Evolutionary conservation across 2,113 vertebrate species (phyloP), one percentile per base, ranked within the genome.

Genomic region (Tragelaphus strepsiceros): DNA sequence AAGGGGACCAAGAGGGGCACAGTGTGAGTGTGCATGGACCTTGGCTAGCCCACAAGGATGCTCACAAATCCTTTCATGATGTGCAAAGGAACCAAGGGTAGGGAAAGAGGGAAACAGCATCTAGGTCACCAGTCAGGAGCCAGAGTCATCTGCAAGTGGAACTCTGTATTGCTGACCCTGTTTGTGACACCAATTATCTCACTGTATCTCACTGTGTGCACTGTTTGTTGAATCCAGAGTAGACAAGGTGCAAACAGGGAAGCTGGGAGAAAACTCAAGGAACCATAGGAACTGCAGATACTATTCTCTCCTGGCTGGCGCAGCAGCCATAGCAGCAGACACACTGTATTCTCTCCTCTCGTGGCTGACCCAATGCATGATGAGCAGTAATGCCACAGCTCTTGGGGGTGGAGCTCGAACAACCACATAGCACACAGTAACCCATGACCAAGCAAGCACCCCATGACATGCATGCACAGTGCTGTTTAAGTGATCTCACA

Each of bases 331-430:
- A 74, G n/a, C 67, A 6, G 67, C 2, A 13, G 35, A 39, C 67
- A 2, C n/a, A 6, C 10, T 12, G 64, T 11, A 13, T 39, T 24
- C 67, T 39, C 21, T 12, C 21, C 35, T 74, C n/a, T 74, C 1
- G 1, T 22, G 67, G 35, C 67, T 74, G 67, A 39, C n/a, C n/a
- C 35, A 39, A 1, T 2, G 21, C 35, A 6, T 39, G 10, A 6
- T 6, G 67, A 39, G n/a, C 19, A 39, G 67, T 13, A 39, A 74
- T 39, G n/a, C 19, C 67, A 6, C 19, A 74, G 67, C n/a, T 74
- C 39, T 74, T 2, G 10, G 35, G 10, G n/a, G 5, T 39, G n/a
- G n/a, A 35, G n/a, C 67, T 39, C 67, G 0, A 12, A 22, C n/a
- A 71, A 39, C 10, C 19, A 39, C 3, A 24, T 21, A 74, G 21